Evolutionary conservation across 2,888 invertebrate species (phyloP), one percentile per base, ranked within the genome.

Genomic region (Agrotis segetum): DNA sequence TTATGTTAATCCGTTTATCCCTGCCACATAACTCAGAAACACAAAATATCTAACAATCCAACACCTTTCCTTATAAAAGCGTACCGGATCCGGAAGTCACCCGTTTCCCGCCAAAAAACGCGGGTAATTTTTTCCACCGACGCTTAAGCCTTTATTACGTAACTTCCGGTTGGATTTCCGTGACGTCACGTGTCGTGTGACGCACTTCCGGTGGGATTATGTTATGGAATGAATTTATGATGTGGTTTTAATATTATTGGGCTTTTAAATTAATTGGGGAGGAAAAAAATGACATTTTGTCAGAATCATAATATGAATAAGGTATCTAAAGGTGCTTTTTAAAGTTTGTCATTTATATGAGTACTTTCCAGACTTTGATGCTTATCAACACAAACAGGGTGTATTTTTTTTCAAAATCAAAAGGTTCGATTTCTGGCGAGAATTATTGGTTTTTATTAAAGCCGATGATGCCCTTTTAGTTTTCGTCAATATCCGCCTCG

Each of bases 81-180:
- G 83, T 62, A 84, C 87, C 88, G 90, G 91, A 91, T 89, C 44
- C 90, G 95, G 95, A 95, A 90, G 89, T 89, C 89, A 89, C 88
- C 89, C 91, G 92, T 94, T 94, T 94, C 93, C 93, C 91, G 87
- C 90, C 92, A 71, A 90, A 94, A 95, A 94, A 92, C 89, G 92
- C 92, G 91, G 85, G 92, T 94, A 93, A 93, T 94, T 94, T 94
- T 91, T 93, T 90, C 52, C 91, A 89, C 90, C 90, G 86, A 86
- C 91, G 91, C 92, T 92, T 91, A 91, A 92, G 92, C 94, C 92
- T 91, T 92, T 92, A 93, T 92, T 92, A 92, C 91, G 92, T 83
- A 87, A 78, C 88, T 88, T 94, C 95, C 95, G 92, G 92, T 87
- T 88, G 89, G 89, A 91, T 92, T 92, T 92, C 90, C 82, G 78